A percentile compares a stretch with the other conserved stretches of the same genome.
Conservation (phyloP, 2,113 vertebrate genomes). For the Tetrax tetrax region DNA sequence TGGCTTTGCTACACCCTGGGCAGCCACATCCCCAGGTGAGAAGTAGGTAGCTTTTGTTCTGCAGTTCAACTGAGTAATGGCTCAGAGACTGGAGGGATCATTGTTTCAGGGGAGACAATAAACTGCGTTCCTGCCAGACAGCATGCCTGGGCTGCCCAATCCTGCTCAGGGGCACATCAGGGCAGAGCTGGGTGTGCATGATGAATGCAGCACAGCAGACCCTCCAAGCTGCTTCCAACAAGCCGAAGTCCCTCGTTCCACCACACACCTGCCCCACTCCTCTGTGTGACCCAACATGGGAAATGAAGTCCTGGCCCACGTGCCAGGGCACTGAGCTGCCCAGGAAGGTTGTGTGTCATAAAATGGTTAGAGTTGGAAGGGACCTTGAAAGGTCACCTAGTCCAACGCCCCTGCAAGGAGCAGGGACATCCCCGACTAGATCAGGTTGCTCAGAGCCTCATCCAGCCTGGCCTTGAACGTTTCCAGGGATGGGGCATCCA, state of each 20-base stretch:
- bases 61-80: not conserved
- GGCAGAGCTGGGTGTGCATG: not conserved
- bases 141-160: not conserved
- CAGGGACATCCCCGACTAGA: too few species aligned
- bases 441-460: too few species aligned
- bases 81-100: not conserved
- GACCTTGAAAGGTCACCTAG: too few species aligned
- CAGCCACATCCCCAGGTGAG: not conserved
- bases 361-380: too few species aligned
- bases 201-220: accelerated
- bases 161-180: accelerated
- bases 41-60: not conserved
- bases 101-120: not conserved
- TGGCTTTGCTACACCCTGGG: not conserved
- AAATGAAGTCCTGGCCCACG: accelerated
- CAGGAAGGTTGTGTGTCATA: not conserved
- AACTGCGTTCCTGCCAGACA: not conserved
- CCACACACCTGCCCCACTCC: not conserved
- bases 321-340: too few species aligned
- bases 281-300: accelerated
- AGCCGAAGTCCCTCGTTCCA: accelerated
- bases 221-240: accelerated
- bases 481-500: too few species aligned
- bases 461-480: too few species aligned
- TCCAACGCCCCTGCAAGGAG: too few species aligned